Evolutionary conservation across 2,888 invertebrate genomes (phyloP).

Genomic region (Macroteleia sp.): DNA sequence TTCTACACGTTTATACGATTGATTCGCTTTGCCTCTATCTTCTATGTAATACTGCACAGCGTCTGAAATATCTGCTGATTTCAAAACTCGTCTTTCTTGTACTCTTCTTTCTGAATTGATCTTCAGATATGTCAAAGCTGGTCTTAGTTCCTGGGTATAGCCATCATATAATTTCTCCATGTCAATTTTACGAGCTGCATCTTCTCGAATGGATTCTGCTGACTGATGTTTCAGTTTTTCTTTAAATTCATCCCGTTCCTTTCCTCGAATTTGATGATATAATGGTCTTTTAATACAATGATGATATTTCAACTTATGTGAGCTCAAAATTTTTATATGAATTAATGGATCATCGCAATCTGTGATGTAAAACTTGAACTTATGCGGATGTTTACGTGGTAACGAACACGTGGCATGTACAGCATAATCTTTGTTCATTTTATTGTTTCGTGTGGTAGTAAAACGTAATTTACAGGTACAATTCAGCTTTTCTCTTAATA

Average conservation of each 20-base stretch:
- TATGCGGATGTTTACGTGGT: background rate
- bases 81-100: slow-evolving; percentile 1
- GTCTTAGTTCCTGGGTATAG: slow-evolving; percentile 5
- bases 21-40: slow-evolving; percentile 6
- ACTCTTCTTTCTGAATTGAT: slow-evolving; percentile 30
- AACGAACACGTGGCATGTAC: slow-evolving; percentile 11
- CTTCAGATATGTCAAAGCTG: background rate
- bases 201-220: background rate
- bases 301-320: background rate
- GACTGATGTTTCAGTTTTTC: background rate
- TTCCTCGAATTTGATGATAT: background rate
- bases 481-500: background rate
- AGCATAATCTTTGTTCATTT: background rate
- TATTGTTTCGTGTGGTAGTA: background rate
- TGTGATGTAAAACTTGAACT: slow-evolving; percentile 11
- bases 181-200: background rate
- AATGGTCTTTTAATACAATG: background rate
- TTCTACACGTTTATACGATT: slow-evolving; percentile 1
- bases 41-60: slow-evolving; percentile 17
- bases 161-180: slow-evolving; percentile 20
- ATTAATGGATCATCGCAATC: background rate
- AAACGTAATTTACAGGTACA: slow-evolving; percentile 11
- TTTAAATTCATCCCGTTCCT: slow-evolving; percentile 13
- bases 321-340: background rate
- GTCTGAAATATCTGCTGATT: slow-evolving; percentile 56